Base-by-base conservation (phyloP, 2,888 invertebrate species). In the Nowickia ferox region DNA sequence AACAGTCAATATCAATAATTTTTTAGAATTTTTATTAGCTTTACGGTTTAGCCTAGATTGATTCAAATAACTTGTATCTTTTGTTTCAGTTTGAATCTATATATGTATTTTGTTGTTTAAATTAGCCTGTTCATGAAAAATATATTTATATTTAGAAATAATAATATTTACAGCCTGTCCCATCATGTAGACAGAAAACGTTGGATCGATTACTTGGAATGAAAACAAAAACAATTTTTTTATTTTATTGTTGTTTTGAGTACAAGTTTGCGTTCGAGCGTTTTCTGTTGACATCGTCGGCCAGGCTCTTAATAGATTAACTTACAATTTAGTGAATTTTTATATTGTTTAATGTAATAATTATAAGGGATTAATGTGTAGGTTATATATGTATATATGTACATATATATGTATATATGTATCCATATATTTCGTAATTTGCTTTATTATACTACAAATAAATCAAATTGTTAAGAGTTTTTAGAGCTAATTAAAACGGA, bases 301-400 rank as follows among this genome's bases (percentile, higher is more conserved):
- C 30, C 30, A 30, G 30, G 30, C 30, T 6, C 30, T 30, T 30
- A 30, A 30, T 61, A 69, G 65, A 71, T 66, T 72, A 66, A 71
- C 76, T 84, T 84, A 84, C 55, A 76, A 63, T 59, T 76, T 84
- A 80, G 11, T 51, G 15, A 46, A 71, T 71, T 84, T 42, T 1
- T 61, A 79, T 84, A 72, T 84, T 84, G 51, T 61, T 80, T 77
- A 61, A 40, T 61, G 10, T 83, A 63, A 79, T 80, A 79, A 48
- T 76, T 80, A 71, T 66, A 22, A 38, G 42, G 38, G 42, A 66
- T 72, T 66, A 65, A 48, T 66, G 19, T 69, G 46, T 65, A 72
- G 61, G 40, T 72, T 77, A 51, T 59, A 55, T 30, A 4, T 30
- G 6, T 30, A 30, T 30, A 6, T 30, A 2, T 30, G 6, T 30